A percentile compares a stretch with the other conserved stretches of the same genome.
Conservation (phyloP, 2,797 vertebrate genomes). For the Neopelma chrysocephalum region DNA sequence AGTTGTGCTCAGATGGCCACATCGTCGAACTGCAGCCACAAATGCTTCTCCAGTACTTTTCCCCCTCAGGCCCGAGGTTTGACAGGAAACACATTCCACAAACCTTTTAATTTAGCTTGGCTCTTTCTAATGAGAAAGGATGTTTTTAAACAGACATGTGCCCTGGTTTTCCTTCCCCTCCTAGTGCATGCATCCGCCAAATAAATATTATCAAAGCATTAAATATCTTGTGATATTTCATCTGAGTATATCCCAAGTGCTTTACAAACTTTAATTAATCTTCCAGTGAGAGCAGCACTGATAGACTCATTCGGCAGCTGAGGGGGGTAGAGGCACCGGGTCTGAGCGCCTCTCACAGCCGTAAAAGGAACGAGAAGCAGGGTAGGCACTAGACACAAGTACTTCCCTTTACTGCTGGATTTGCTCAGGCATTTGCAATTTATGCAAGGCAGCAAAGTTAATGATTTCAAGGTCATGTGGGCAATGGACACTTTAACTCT, state of each 20-base stretch:
- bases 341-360: accelerated
- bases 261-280: conserved; percentile 26
- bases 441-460: background rate
- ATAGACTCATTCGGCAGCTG: background rate
- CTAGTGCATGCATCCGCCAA: background rate
- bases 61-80: background rate
- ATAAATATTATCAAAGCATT: conserved; percentile 55
- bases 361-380: accelerated
- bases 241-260: background rate
- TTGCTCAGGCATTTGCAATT: background rate
- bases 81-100: conserved; percentile 38
- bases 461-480: accelerated
- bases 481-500: background rate
- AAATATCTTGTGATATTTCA: background rate
- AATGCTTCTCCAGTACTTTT: background rate
- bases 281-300: background rate
- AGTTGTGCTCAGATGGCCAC: background rate
- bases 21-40: background rate
- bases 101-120: conserved; percentile 25
- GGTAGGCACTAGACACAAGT: background rate
- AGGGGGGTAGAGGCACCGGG: background rate
- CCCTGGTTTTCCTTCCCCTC: conserved; percentile 14
- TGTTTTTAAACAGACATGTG: conserved; percentile 29
- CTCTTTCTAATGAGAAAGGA: conserved; percentile 35
- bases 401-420: background rate